These are phyloP conservation scores for Lycocorax pyrrhopterus DNA, from an alignment of 2,113 vertebrate genomes.

Conservation along the genomic window DNA sequence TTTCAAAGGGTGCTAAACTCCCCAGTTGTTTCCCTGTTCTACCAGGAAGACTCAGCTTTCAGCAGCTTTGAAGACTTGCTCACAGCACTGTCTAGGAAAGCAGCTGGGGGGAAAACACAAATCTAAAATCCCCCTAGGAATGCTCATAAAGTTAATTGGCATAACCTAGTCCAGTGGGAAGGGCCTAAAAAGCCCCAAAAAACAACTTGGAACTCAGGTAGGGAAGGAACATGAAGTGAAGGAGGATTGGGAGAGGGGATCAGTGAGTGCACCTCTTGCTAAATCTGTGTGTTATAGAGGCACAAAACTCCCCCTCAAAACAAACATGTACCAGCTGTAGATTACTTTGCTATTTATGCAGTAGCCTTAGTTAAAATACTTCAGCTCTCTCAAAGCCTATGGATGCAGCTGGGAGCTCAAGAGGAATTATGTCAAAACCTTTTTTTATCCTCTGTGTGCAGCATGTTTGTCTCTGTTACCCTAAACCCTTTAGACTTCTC, in stretches of 20 bases:
- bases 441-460: neutral
- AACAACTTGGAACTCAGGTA: accelerated
- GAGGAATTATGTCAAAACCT: neutral
- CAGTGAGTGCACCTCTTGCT: neutral
- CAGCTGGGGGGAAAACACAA: neutral
- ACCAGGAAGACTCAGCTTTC: neutral
- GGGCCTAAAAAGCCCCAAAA: neutral
- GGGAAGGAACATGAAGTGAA: neutral
- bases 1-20: neutral
- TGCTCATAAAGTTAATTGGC: neutral
- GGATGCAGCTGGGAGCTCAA: neutral
- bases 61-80: neutral
- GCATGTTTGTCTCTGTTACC: neutral
- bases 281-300: neutral
- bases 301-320: neutral
- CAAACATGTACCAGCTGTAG: neutral
- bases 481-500: neutral
- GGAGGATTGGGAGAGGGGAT: neutral
- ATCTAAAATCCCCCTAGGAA: neutral
- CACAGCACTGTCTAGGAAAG: neutral
- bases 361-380: neutral
- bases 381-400: neutral
- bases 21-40: neutral
- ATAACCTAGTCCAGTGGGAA: neutral
- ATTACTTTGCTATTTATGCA: neutral